Base-by-base conservation (phyloP, 1,140 invertebrate genomes). In the Bombus sylvicola region DNA sequence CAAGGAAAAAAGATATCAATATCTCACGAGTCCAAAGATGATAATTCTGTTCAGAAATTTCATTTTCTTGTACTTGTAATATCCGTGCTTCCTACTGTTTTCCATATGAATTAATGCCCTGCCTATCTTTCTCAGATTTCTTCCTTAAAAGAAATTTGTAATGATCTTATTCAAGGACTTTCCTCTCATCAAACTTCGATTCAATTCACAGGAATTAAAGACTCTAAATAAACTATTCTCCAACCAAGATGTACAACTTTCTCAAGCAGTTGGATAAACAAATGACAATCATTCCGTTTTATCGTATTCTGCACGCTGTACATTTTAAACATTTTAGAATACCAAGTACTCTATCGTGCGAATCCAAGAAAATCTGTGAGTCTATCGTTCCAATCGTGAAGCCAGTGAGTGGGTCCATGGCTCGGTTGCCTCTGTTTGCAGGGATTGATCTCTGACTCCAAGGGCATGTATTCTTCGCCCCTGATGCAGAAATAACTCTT, bases 401-500 rank as follows among this genome's bases (percentile, higher is more conserved):
- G 93, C 96, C 96, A 97, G 80, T 96, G 95, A 1, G 95, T 94
- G 47, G 94, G 89, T 10, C 93, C 94, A 72, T 94, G 94, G 13
- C 91, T 92, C 59, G 74, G 57, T 85, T 92, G 92, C 66, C 93
- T 92, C 28, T 95, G 94, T 76, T 95, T 95, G 87, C 94, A 95
- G 0, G 93, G 92, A 82, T 95, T 94, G 39, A 94, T 90, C 47
- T 94, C 94, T 75, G 91, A 94, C 88, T 97, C 96, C n/a, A 96
- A 95, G 4, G 97, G 96, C 93, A 97, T 96, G 89, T 97, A 97
- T 62, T 97, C 97, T 87, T 97, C 97, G 76, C 96, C 96, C 43
- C 97, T 94, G 85, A 97, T 97, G 93, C 97, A 97, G 94, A 98
- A 98, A 95, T 97, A 98, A 88, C 97, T 97, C 84, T 97, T 97